These are phyloP conservation scores for Heterochromis multidens DNA, from an alignment of 2,113 vertebrate genomes.

Conservation along the genomic window DNA sequence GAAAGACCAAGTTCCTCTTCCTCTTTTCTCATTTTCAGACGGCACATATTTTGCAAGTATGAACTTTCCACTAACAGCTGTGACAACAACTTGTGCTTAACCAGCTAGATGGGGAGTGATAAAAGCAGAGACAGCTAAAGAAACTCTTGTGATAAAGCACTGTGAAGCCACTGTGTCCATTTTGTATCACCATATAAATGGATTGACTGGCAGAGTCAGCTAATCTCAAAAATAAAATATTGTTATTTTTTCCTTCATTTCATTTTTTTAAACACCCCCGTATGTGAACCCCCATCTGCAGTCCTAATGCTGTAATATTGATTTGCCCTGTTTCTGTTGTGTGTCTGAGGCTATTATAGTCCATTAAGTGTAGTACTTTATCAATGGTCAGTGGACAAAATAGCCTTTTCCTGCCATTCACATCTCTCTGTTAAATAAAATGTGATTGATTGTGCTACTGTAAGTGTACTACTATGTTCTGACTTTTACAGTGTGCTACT, in stretches of 20 bases:
- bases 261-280: not conserved
- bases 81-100: not conserved
- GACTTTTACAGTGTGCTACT: not conserved
- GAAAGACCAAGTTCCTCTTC: constrained; percentile 63
- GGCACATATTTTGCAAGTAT: constrained; percentile 68
- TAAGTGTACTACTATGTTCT: not conserved
- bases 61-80: constrained; percentile 71
- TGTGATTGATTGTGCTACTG: not conserved
- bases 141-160: not conserved
- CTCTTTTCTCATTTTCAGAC: constrained; percentile 66
- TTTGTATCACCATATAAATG: not conserved
- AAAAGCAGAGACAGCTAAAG: not conserved
- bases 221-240: not conserved
- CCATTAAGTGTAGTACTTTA: constrained; percentile 14
- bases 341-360: constrained; percentile 4
- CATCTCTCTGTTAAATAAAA: not conserved
- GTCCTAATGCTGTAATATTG: constrained; percentile 10
- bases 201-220: not conserved
- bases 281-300: not conserved
- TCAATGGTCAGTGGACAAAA: not conserved
- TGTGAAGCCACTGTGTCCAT: not conserved
- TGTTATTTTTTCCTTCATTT: not conserved
- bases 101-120: not conserved
- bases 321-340: constrained; percentile 3
- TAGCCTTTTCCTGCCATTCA: not conserved